These are phyloP conservation scores for Muricea muricata DNA, from an alignment of 92 coral and sea anemone species.

Conservation along the genomic window DNA sequence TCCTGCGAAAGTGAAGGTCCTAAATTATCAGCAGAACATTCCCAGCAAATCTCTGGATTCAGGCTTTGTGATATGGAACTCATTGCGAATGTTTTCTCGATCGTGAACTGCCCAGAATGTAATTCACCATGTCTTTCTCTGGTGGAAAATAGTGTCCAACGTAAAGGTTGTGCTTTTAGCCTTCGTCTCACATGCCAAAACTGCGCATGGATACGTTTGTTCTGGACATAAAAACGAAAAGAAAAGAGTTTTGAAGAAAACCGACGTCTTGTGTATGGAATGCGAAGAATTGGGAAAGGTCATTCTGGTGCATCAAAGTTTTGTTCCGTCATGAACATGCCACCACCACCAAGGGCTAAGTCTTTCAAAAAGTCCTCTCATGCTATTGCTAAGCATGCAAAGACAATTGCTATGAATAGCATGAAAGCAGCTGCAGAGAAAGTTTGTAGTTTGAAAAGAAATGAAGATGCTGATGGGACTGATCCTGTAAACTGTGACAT, in stretches of 20 bases:
- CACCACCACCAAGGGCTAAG: neutral
- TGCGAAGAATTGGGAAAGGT: conserved; percentile 10
- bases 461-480: neutral
- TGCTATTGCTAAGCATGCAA: neutral
- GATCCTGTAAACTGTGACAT: neutral
- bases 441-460: neutral
- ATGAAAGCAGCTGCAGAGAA: conserved; percentile 2
- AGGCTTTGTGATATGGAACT: conserved; percentile 15
- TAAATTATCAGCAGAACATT: neutral
- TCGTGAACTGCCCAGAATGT: neutral
- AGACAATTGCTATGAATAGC: neutral
- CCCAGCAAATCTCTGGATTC: conserved; percentile 54
- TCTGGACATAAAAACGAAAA: neutral
- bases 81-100: neutral
- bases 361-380: neutral
- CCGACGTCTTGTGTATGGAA: neutral
- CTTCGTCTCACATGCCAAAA: neutral
- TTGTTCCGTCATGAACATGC: neutral
- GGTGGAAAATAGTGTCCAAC: neutral
- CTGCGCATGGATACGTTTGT: neutral
- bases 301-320: neutral
- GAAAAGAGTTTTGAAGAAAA: neutral
- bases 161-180: neutral
- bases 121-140: neutral
- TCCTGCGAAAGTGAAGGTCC: too few relatives aligned